Conservation (phyloP, 2,113 vertebrate genomes). For the Balaenoptera acutorostrata region DNA sequence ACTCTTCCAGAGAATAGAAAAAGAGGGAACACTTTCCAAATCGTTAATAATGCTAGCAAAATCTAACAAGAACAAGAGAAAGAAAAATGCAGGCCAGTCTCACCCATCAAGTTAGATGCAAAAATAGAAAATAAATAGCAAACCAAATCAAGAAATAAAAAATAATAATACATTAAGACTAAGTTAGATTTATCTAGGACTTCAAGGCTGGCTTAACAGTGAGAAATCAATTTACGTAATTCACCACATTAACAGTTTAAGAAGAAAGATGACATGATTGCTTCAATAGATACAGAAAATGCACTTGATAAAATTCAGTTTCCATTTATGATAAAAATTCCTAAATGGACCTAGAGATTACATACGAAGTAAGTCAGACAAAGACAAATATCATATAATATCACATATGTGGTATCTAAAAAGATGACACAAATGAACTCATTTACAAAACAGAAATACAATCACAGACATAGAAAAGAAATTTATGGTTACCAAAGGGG, state of each 20-base stretch:
- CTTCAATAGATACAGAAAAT: background rate
- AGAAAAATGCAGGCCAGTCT: background rate
- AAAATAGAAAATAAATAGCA: background rate
- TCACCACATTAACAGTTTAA: background rate
- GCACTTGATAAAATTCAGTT: background rate
- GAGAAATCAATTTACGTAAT: background rate
- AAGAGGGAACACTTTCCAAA: background rate
- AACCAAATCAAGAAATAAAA: background rate
- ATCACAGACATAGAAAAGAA: background rate
- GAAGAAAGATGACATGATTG: background rate
- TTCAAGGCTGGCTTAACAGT: background rate
- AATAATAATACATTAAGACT: background rate
- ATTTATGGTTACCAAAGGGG: background rate
- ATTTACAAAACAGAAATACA: background rate
- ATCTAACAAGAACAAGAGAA: background rate
- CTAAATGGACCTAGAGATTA: background rate
- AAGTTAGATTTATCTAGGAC: background rate
- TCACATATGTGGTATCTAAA: background rate
- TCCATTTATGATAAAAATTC: background rate
- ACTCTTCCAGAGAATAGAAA: background rate
- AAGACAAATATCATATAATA: background rate
- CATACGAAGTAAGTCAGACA: background rate
- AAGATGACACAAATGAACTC: background rate
- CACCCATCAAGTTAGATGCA: background rate
- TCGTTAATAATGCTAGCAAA: background rate